Conservation (phyloP, 53 echinoderm and acorn worm species). For the Crossaster papposus region DNA sequence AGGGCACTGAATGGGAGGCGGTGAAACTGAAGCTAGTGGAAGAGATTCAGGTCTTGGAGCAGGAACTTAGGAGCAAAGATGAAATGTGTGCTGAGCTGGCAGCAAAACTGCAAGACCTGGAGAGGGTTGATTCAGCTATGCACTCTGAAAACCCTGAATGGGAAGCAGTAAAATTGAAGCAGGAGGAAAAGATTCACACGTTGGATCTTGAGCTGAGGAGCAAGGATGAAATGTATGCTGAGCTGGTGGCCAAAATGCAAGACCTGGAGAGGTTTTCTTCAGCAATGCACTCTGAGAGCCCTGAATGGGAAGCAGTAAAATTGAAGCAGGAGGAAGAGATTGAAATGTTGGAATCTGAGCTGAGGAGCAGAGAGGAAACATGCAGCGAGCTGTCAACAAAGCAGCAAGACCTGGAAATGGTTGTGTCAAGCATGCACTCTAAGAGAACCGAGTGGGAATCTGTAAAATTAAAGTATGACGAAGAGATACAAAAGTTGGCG, state of each 20-base stretch:
- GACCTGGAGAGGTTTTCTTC: not conserved
- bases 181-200: conserved; percentile 14
- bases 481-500: conserved; percentile 20
- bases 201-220: conserved; percentile 2
- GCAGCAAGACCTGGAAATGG: not conserved
- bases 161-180: conserved; percentile 19
- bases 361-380: not conserved
- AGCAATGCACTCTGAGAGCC: not conserved
- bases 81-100: conserved; percentile 1
- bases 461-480: not conserved
- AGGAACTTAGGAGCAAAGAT: conserved; percentile 20
- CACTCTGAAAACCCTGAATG: not conserved
- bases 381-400: conserved; percentile 13
- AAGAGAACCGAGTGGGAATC: conserved; percentile 6
- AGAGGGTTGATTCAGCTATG: not conserved
- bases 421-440: not conserved
- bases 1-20: conserved; percentile 1
- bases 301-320: conserved; percentile 21
- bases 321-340: conserved; percentile 17
- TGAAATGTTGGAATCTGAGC: conserved; percentile 18
- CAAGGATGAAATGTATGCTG: not conserved
- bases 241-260: conserved; percentile 16
- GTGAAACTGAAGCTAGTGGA: conserved; percentile 2
- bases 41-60: conserved; percentile 1
- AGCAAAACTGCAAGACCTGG: not conserved